Base-by-base conservation (phyloP, 2,888 invertebrate genomes). In the Xanthia icteritia region DNA sequence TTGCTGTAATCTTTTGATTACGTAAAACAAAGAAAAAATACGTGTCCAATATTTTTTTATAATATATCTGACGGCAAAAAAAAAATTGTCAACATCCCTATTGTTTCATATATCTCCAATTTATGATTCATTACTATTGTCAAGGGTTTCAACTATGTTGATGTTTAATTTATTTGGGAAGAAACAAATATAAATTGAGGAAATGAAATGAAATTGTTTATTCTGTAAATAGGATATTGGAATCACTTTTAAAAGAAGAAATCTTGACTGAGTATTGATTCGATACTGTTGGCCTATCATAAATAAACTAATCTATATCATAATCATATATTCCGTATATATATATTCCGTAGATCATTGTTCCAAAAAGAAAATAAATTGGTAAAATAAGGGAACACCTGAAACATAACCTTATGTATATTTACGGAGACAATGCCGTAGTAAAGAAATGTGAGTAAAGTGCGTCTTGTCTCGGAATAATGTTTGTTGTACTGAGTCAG, bases 321-420 rank as follows among this genome's bases (percentile, higher is more conserved):
- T 20, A 51, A 51, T 48, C 45, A 63, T 42, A 66, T n/a, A 73
- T 72, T n/a, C n/a, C n/a, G n/a, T 48, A 65, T 68, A 56, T 68
- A 72, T 51, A 78, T 84, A 86, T 71, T 78, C n/a, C 73, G 61
- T 51, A 63, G 42, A 58, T 71, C n/a, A 31, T 68, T 72, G 48
- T 79, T 51, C 17, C 39, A 48, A 70, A 63, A 84, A 66, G 17
- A 70, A 69, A 75, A 61, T 60, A 73, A 66, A 73, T 75, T 48
- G 72, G n/a, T 45, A 68, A 71, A 73, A 77, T 66, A 86, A 64
- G 63, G 31, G 73, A 72, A 78, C 73, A 76, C 60, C 66, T 74
- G 64, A 45, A 54, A 73, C 54, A 36, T 73, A 68, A 48, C 58
- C 65, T 82, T 75, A 82, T 82, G 73, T 85, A 87, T 85, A 87